Evolutionary conservation across 1,140 invertebrate genomes (phyloP).

Genomic region (Leguminivora glycinivorella): DNA sequence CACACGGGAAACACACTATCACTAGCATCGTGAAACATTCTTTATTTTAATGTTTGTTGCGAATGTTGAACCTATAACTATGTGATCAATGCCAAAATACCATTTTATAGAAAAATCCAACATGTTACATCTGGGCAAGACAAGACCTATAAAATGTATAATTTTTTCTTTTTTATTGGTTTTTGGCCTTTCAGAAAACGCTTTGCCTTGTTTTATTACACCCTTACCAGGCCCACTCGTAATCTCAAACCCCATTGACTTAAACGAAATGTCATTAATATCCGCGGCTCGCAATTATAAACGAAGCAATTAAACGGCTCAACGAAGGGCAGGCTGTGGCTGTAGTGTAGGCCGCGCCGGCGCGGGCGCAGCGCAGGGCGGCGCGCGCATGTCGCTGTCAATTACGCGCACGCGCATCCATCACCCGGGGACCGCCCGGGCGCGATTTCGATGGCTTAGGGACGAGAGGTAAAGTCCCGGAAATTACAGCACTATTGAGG

Average conservation of each 20-base stretch:
- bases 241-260: neutral
- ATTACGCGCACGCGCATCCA: slow-evolving; percentile 44
- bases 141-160: no score
- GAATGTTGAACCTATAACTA: no score
- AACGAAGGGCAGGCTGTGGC: slow-evolving; percentile 21
- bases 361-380: slow-evolving; percentile 36
- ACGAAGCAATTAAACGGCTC: slow-evolving; percentile 11
- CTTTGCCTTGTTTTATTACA: no score
- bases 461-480: neutral
- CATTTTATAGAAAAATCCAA: no score
- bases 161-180: no score
- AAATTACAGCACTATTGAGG: neutral
- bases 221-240: neutral
- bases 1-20: no score
- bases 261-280: slow-evolving; percentile 17
- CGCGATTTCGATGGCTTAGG: neutral
- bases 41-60: no score
- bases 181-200: no score
- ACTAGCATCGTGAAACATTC: no score
- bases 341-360: slow-evolving; percentile 27
- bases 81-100: no score
- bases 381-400: slow-evolving; percentile 40
- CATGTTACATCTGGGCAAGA: no score
- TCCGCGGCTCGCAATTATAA: slow-evolving; percentile 5
- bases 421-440: slow-evolving; percentile 33